Base-by-base conservation (phyloP, 2,113 vertebrate species). In the Protobothrops flavoviridis region DNA sequence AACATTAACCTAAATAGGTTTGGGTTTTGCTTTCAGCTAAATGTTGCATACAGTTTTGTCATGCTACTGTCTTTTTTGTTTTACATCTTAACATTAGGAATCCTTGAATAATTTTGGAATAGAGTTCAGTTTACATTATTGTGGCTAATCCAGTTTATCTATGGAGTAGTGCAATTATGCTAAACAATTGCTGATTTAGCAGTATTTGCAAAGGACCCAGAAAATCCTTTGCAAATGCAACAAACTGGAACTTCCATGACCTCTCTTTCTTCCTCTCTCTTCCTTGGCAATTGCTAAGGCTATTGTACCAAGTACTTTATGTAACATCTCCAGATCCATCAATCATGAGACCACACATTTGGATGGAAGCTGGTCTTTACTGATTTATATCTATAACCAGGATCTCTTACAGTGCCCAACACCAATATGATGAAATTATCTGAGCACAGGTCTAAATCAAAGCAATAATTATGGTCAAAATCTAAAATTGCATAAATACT, bases 91-190 rank as follows among this genome's bases (percentile, higher is more conserved):
- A 0, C 81, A 1, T 39, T 13, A 81, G 13, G 23, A 48, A 8
- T 59, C 74, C 24, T 8, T 94, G 23, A 21, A 7, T 52, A 69
- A 4, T 81, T 87, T 87, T 3, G 91, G 11, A 55, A 4, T 29
- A 59, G 69, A 93, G 94, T 89, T 39, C 89, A 91, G 64, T 1
- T 2, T 85, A 0, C 0, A 88, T 91, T 93, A 87, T 91, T 93
- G 1, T 61, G 9, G 53, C 23, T 13, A 90, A 1, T 12, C 1
- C 86, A 4, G 4, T 0, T 57, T n/a, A 3, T 2, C 90, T 0
- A 0, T 29, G 7, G 87, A 21, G 3, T n/a, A 52, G 48, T n/a
- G 33, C 23, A 33, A 89, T 17, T 57, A 89, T 59, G 55, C 13
- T 13, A 89, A 43, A 57, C 39, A 88, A 88, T 88, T 88, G 50